Conservation (phyloP, 2,888 invertebrate species). For the Pristionchus japonicus region DNA sequence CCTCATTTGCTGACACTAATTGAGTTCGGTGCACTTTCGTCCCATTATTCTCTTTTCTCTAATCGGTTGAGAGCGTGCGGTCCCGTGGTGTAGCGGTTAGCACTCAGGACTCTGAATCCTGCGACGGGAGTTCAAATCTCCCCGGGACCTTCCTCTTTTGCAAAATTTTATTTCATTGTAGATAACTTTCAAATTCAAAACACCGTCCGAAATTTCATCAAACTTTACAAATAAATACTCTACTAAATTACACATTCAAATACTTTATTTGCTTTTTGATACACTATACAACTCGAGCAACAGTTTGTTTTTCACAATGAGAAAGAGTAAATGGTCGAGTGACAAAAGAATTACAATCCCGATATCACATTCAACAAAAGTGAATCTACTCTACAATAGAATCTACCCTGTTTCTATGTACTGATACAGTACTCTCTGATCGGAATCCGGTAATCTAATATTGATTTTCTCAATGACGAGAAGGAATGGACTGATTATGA, state of each 20-base stretch:
- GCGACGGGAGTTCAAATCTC: slow-evolving; percentile 54
- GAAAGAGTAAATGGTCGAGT: background rate
- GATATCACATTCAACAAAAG: background rate
- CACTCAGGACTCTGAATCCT: slow-evolving; percentile 60
- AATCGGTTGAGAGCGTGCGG: background rate
- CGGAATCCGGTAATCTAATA: background rate
- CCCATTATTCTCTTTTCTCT: background rate
- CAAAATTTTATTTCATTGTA: background rate
- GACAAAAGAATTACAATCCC: background rate
- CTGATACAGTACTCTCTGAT: slow-evolving; percentile 32
- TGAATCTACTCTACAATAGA: slow-evolving; percentile 21
- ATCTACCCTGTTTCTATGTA: background rate
- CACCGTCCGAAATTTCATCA: too few relatives aligned
- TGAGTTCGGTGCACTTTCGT: too few relatives aligned
- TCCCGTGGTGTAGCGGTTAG: slow-evolving; percentile 59
- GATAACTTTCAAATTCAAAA: too few relatives aligned
- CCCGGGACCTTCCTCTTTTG: background rate
- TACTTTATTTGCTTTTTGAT: background rate
- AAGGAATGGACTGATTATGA: slow-evolving; percentile 12
- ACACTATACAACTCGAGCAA: slow-evolving; percentile 8
- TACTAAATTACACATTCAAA: background rate
- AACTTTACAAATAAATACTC: too few relatives aligned
- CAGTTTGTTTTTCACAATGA: slow-evolving; percentile 30
- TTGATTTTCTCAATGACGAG: background rate
- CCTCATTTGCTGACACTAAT: too few relatives aligned